phyloP scores from a whole-genome alignment of 2,888 invertebrate genomes.

The Ennomos fuscantarius region DNA sequence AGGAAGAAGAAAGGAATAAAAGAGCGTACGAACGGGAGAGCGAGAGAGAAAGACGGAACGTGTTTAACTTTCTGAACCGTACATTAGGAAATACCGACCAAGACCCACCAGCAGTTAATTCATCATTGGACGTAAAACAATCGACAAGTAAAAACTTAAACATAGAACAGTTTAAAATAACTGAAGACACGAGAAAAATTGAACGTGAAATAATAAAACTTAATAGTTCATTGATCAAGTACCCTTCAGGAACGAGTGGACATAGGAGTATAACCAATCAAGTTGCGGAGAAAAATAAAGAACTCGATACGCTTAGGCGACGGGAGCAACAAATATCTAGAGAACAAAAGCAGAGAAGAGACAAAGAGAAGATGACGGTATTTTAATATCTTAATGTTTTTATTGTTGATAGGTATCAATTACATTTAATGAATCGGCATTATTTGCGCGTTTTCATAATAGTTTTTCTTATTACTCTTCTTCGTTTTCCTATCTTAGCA shows the following conservation, averaged over 20 bases:
- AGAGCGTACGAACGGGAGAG: constrained; percentile 87
- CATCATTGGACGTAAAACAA: constrained; percentile 68
- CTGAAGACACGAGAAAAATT: constrained; percentile 88
- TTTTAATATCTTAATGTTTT: constrained; percentile 84
- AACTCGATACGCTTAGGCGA: constrained; percentile 84
- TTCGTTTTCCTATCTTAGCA: neutral
- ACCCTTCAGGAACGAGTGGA: constrained; percentile 85
- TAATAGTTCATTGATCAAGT: constrained; percentile 87
- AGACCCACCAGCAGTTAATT: constrained; percentile 37
- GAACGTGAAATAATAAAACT: constrained; percentile 88
- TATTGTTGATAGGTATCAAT: constrained; percentile 2
- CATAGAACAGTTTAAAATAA: constrained; percentile 89
- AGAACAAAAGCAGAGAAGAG: constrained; percentile 89
- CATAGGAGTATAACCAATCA: constrained; percentile 86
- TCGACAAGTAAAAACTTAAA: constrained; percentile 88
- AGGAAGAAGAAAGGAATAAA: constrained; percentile 86
- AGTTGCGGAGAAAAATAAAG: constrained; percentile 85
- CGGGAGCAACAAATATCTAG: constrained; percentile 87
- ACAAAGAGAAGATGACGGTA: constrained; percentile 90
- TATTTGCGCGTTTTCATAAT: neutral
- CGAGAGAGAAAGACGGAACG: constrained; percentile 86
- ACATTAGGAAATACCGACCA: constrained; percentile 77
- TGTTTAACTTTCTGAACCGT: constrained; percentile 92
- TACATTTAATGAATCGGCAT: constrained; percentile 31
- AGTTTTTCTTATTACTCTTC: too few relatives aligned